Conservation (phyloP, 2,113 vertebrate genomes). For the Pterocles burchelli region DNA sequence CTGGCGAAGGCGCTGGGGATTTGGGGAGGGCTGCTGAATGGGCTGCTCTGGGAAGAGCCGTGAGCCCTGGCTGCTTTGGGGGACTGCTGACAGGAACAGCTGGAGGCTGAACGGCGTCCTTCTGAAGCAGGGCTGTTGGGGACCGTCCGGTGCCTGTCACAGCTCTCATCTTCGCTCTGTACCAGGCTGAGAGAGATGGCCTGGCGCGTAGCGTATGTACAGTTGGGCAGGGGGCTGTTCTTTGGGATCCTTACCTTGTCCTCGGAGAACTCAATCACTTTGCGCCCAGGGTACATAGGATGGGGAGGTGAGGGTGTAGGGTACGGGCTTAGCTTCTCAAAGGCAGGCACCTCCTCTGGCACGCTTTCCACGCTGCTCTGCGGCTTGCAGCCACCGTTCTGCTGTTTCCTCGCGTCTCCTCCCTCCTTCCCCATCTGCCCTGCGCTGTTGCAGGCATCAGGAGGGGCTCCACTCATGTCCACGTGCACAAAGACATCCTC, state of each 20-base stretch:
- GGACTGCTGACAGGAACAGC: constrained; percentile 73
- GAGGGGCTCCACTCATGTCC: constrained; percentile 87
- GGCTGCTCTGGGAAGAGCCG: constrained; percentile 85
- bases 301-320: constrained; percentile 86
- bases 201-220: constrained; percentile 94
- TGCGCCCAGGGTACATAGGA: constrained; percentile 89
- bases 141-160: constrained; percentile 65
- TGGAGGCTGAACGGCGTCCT: constrained; percentile 69
- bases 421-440: constrained; percentile 46
- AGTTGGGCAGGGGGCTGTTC: constrained; percentile 96
- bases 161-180: constrained; percentile 79
- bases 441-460: constrained; percentile 19
- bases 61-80: constrained; percentile 69
- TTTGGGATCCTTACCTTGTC: constrained; percentile 96
- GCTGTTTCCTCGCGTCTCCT: constrained; percentile 14
- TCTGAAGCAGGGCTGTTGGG: constrained; percentile 84
- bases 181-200: constrained; percentile 96
- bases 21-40: constrained; percentile 79
- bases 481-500: constrained; percentile 98
- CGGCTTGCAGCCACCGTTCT: constrained; percentile 84
- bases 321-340: constrained; percentile 92
- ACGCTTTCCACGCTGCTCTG: constrained; percentile 76
- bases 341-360: constrained; percentile 78
- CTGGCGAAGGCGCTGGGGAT: constrained; percentile 84
- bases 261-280: constrained; percentile 96